Conservation (phyloP, 2,888 invertebrate genomes). For the Trissolcus brochymenae region DNA sequence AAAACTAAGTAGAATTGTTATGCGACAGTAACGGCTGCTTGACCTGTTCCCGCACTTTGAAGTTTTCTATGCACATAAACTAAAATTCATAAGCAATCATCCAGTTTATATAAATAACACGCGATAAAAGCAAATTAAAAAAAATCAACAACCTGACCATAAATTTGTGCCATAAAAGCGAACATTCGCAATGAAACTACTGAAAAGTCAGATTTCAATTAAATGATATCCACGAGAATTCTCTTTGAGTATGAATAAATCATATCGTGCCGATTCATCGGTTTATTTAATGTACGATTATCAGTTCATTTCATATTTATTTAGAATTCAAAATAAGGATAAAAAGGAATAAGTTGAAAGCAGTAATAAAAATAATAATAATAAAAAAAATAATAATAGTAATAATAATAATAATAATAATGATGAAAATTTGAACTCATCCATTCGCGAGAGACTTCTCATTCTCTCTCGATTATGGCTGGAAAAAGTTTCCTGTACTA, state of each 20-base stretch:
- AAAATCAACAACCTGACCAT: no score
- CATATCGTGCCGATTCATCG: slow-evolving; percentile 20
- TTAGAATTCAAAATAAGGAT: slow-evolving; percentile 6
- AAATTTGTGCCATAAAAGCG: no score
- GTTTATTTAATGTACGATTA: slow-evolving; percentile 13
- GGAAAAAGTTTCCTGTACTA: slow-evolving; percentile 70
- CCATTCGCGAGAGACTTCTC: slow-evolving; percentile 42
- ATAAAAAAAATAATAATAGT: neutral
- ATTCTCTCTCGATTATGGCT: slow-evolving; percentile 54
- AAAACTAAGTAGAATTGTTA: slow-evolving; percentile 44
- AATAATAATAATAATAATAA: slow-evolving; percentile 8
- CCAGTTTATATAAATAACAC: neutral
- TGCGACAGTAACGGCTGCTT: slow-evolving; percentile 52
- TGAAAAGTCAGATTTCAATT: neutral
- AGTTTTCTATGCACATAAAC: slow-evolving; percentile 46
- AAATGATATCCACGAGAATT: neutral
- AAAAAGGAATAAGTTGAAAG: slow-evolving; percentile 20
- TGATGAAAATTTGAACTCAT: slow-evolving; percentile 8
- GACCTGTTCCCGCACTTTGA: slow-evolving; percentile 44
- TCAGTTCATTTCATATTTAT: slow-evolving; percentile 2
- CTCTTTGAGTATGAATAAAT: slow-evolving; percentile 7
- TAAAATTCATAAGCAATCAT: slow-evolving; percentile 25
- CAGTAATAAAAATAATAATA: slow-evolving; percentile 17
- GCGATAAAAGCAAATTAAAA: no score
- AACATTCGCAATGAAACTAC: no score